These are phyloP conservation scores for Ditula angustiorana DNA, from an alignment of 2,888 invertebrate genomes.

Conservation along the genomic window DNA sequence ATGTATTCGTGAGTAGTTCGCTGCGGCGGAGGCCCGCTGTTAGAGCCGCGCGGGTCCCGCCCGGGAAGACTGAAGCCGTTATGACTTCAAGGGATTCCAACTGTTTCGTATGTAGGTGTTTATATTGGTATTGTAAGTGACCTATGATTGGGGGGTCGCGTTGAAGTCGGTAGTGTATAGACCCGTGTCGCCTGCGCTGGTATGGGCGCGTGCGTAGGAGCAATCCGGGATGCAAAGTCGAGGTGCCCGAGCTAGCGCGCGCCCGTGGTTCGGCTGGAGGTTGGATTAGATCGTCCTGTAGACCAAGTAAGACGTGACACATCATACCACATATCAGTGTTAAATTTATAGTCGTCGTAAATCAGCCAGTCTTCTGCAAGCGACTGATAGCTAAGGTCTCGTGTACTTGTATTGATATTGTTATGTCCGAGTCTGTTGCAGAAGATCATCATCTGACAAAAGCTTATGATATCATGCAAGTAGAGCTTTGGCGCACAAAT, in stretches of 20 bases:
- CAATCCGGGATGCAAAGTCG: background rate
- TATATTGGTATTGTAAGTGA: slow-evolving; percentile 8
- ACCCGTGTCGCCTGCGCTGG: background rate
- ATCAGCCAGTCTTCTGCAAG: slow-evolving; percentile 37
- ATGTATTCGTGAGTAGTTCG: slow-evolving; percentile 55
- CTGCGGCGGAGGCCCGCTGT: slow-evolving; percentile 44
- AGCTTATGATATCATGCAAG: slow-evolving; percentile 72
- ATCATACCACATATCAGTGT: slow-evolving; percentile 83
- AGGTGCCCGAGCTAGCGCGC: background rate
- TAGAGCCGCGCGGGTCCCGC: slow-evolving; percentile 12
- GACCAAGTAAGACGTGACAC: slow-evolving; percentile 81
- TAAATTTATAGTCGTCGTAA: slow-evolving; percentile 62
- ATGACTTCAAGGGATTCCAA: background rate
- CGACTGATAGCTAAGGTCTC: slow-evolving; percentile 23
- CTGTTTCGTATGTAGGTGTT: slow-evolving; percentile 4
- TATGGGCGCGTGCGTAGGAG: background rate
- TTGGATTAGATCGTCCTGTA: slow-evolving; percentile 51
- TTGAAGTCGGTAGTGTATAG: background rate
- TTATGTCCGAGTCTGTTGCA: slow-evolving; percentile 47
- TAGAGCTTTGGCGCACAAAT: slow-evolving; percentile 83
- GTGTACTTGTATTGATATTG: slow-evolving; percentile 45
- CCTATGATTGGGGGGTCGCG: background rate
- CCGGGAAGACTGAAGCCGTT: slow-evolving; percentile 11
- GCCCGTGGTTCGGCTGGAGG: slow-evolving; percentile 16
- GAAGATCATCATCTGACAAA: slow-evolving; percentile 49